Percentiles rank a stretch among this genome's conserved stretches.
phyloP scores from a whole-genome alignment of 2,888 invertebrate species.

The Aleiodes alternator region DNA sequence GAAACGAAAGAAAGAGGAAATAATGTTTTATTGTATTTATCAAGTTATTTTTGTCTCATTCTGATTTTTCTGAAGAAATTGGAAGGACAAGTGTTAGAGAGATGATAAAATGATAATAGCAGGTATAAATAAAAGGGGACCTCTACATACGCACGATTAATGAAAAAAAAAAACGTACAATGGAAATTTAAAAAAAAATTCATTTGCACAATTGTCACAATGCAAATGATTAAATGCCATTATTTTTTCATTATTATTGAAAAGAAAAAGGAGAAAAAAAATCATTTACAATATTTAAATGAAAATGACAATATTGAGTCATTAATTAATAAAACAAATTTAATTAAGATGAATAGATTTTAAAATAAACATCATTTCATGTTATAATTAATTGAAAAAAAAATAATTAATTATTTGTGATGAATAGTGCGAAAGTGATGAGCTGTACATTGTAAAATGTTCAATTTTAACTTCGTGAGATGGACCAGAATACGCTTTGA shows the following conservation, averaged over 20 bases:
- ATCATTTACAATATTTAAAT: constrained; percentile 9
- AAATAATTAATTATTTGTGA: too few relatives aligned
- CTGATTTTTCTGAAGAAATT: constrained; percentile 41
- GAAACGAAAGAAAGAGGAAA: too few relatives aligned
- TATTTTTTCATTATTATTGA: constrained; percentile 36
- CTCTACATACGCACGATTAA: background rate
- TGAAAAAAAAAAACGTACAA: constrained; percentile 2
- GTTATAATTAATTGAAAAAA: background rate
- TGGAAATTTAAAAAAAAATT: constrained; percentile 20
- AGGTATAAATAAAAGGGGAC: too few relatives aligned
- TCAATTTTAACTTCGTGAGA: too few relatives aligned
- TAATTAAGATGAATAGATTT: background rate
- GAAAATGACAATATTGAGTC: constrained; percentile 14
- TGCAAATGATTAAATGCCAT: constrained; percentile 33
- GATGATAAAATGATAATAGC: background rate
- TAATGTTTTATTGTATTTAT: too few relatives aligned
- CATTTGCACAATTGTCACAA: constrained; percentile 49
- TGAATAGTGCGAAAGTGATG: too few relatives aligned
- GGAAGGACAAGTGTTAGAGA: constrained; percentile 17
- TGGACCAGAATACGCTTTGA: too few relatives aligned
- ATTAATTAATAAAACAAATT: background rate
- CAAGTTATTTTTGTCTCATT: too few relatives aligned
- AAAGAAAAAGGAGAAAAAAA: background rate
- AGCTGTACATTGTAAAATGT: too few relatives aligned
- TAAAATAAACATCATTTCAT: background rate